These are phyloP conservation scores for Dermolepida albohirtum DNA, from an alignment of 2,888 invertebrate species.

Conservation along the genomic window DNA sequence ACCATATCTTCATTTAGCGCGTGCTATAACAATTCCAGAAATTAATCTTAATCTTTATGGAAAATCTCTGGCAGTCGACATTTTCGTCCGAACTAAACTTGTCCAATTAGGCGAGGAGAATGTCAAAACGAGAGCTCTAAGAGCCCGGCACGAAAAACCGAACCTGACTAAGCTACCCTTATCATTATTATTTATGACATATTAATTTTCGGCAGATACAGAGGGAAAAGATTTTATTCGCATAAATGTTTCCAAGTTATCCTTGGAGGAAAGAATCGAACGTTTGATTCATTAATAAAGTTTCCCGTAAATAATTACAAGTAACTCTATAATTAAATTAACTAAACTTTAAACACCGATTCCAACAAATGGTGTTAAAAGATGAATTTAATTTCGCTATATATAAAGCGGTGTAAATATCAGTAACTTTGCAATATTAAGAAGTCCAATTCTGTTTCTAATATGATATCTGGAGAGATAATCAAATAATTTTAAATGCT, in stretches of 20 bases:
- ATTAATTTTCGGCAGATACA: slow-evolving; percentile 18
- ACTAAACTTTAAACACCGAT: no score
- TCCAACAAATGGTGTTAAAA: no score
- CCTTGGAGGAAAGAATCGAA: background rate
- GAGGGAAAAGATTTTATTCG: slow-evolving; percentile 6
- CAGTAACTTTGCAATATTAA: no score
- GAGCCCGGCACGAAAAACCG: slow-evolving; percentile 33
- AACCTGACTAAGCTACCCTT: slow-evolving; percentile 27
- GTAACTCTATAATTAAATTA: no score
- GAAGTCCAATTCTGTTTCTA: no score
- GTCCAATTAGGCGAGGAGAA: slow-evolving; percentile 34
- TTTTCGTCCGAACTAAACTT: slow-evolving; percentile 36
- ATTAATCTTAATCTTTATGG: slow-evolving; percentile 38
- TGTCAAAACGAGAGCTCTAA: slow-evolving; percentile 28
- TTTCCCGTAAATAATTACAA: no score
- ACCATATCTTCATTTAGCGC: slow-evolving; percentile 21
- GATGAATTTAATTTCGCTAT: no score
- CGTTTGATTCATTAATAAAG: background rate
- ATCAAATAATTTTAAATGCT: no score
- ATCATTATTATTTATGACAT: slow-evolving; percentile 38
- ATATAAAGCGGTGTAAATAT: no score
- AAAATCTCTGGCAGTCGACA: slow-evolving; percentile 28
- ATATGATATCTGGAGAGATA: no score
- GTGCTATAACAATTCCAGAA: slow-evolving; percentile 30
- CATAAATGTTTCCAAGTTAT: slow-evolving; percentile 10